Percentiles rank a stretch among this genome's conserved stretches.
Conservation (phyloP, 2,113 vertebrate species). For the Sinocyclocheilus anophthalmus region DNA sequence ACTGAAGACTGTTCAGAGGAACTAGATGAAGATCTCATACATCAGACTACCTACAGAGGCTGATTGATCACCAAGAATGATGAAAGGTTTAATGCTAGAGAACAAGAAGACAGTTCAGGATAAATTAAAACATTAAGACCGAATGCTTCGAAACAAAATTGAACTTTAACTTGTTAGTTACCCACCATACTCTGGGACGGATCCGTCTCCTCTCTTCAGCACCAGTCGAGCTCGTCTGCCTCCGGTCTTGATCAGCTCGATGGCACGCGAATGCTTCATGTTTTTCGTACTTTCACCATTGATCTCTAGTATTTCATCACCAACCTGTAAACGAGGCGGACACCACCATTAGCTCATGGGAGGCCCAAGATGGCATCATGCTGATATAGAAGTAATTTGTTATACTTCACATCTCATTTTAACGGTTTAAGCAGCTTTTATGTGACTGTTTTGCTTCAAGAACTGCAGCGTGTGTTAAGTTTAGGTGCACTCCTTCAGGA, state of each 20-base stretch:
- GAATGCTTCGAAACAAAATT: not conserved
- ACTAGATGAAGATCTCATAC: not conserved
- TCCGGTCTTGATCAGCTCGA: slow-evolving; percentile 98
- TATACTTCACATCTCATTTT: no score
- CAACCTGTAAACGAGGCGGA: slow-evolving; percentile 77
- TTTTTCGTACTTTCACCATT: slow-evolving; percentile 98
- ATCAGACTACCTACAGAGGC: not conserved
- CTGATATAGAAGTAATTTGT: no score
- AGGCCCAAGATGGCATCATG: not conserved
- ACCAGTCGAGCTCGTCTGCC: slow-evolving; percentile 92
- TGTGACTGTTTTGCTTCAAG: no score
- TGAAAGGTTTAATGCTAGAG: not conserved
- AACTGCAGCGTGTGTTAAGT: no score
- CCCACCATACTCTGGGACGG: slow-evolving; percentile 99
- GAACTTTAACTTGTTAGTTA: slow-evolving; percentile 48
- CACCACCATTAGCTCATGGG: not conserved
- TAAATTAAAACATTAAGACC: not conserved
- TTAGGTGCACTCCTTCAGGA: no score
- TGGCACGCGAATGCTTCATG: slow-evolving; percentile 98
- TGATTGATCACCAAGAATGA: not conserved
- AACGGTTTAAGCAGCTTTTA: no score
- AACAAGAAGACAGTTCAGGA: not conserved
- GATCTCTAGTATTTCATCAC: slow-evolving; percentile 98
- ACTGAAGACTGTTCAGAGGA: not conserved
- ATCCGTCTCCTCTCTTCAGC: slow-evolving; percentile 97